Evolutionary conservation across 2,797 vertebrate species (phyloP).

Genomic region (Hirundo rustica): DNA sequence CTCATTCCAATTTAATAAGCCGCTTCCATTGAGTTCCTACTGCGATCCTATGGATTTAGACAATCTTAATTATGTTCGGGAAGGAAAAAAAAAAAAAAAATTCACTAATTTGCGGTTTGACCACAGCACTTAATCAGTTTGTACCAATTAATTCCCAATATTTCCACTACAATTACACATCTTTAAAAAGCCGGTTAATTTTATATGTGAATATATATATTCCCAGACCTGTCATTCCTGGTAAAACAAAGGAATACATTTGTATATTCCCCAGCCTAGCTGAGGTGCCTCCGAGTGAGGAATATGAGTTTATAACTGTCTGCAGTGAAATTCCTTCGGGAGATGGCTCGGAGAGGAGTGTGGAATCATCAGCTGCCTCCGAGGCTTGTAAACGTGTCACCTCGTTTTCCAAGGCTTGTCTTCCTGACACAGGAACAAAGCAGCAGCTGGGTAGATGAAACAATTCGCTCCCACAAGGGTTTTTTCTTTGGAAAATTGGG

Average conservation of each 20-base stretch:
- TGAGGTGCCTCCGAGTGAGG: not conserved
- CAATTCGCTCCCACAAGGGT: not conserved
- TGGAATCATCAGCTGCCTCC: not conserved
- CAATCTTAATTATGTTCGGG: not conserved
- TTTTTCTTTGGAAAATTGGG: not conserved
- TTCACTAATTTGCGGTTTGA: not conserved
- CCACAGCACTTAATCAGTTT: not conserved
- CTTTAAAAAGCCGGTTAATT: not conserved
- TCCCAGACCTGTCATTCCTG: not conserved
- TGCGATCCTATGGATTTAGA: not conserved
- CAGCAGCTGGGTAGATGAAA: not conserved
- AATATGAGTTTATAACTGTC: not conserved
- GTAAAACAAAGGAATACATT: not conserved
- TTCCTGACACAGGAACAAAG: not conserved
- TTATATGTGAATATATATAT: accelerated
- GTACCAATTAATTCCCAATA: not conserved
- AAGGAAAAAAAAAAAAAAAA: not conserved
- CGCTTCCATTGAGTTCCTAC: not conserved
- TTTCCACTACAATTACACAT: not conserved
- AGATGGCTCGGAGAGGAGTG: not conserved
- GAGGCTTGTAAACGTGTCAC: not conserved
- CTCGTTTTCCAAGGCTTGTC: not conserved
- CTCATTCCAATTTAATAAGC: not conserved
- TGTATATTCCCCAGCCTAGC: not conserved
- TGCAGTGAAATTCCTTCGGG: not conserved